These are phyloP conservation scores for Alethe castanea DNA, from an alignment of 2,113 vertebrate species.

Conservation along the genomic window DNA sequence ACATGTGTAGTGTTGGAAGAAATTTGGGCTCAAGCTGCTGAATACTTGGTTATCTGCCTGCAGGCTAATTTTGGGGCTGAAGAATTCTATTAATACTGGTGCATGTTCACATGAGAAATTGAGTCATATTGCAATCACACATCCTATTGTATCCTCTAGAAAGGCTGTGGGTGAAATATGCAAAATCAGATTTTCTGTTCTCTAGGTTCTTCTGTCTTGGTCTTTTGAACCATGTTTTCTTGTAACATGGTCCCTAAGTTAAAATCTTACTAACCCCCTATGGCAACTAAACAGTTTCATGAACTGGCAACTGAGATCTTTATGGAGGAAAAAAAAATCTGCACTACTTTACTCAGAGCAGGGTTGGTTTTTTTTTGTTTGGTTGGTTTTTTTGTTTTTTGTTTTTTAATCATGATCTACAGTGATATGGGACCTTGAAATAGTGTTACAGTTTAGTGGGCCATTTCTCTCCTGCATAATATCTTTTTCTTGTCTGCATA, in stretches of 20 bases:
- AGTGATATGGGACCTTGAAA: neutral
- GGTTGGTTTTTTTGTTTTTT: too few relatives aligned
- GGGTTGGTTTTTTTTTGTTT: neutral
- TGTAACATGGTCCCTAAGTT: neutral
- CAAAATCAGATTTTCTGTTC: neutral
- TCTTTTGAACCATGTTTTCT: neutral
- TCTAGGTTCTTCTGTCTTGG: neutral
- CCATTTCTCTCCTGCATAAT: neutral
- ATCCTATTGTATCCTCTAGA: neutral
- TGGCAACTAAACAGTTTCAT: neutral
- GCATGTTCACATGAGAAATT: neutral
- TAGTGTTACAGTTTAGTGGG: neutral
- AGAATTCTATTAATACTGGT: neutral
- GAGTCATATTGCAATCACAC: neutral
- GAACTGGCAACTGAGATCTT: neutral
- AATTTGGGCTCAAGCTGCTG: neutral
- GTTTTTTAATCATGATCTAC: neutral
- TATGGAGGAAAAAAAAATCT: neutral
- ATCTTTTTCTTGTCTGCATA: neutral
- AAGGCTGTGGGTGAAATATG: neutral
- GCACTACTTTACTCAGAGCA: neutral
- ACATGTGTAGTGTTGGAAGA: neutral
- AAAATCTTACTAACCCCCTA: neutral
- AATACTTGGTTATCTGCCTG: neutral
- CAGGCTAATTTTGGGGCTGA: neutral